Evolutionary conservation across 1,140 invertebrate species (phyloP), one percentile per base, ranked within the genome.

Genomic region (Tetranychus urticae): DNA sequence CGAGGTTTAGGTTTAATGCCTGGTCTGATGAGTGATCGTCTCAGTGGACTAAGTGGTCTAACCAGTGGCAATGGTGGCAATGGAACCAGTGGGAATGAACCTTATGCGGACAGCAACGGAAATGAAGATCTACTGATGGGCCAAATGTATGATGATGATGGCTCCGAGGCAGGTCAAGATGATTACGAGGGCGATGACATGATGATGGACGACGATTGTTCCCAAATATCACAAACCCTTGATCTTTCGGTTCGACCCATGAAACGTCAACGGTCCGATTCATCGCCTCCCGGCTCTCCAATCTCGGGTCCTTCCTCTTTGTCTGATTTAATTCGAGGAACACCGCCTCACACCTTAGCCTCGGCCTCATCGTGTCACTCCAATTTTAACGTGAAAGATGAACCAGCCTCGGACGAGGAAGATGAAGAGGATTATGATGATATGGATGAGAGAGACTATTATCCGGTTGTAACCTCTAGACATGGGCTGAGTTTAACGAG

Each of bases 241-340:
- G 66, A 67, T 39, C 57, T 67, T 13, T 66, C 65, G 2, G 62
- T 67, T 13, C 59, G 63, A 50, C 62, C 62, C 3, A 13, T 52
- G 59, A 60, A 60, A 37, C 31, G 59, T 7, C 46, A 39, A 23
- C 50, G 36, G 35, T 39, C n/a, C n/a, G 46, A 50, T 36, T 35
- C 46, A 39, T 52, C 48, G 1, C 12, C 46, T 6, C 35, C 50
- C 3, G 14, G 46, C 33, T 50, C 47, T 7, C 35, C 59, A 14
- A 42, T 42, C 5, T 42, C 39, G 10, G 39, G 39, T 6, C 39
- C 39, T 42, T 42, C 39, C 5, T 42, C 39, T 42, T 1, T 42
- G 10, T 42, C 39, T 10, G 39, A 42, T 42, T 42, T 42, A 42
- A 42, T 42, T 42, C 5, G 39, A 42, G 39, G 39, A 10, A 42